These are phyloP conservation scores for Phenganax marumi DNA, from an alignment of 92 coral and sea anemone species.

Conservation along the genomic window DNA sequence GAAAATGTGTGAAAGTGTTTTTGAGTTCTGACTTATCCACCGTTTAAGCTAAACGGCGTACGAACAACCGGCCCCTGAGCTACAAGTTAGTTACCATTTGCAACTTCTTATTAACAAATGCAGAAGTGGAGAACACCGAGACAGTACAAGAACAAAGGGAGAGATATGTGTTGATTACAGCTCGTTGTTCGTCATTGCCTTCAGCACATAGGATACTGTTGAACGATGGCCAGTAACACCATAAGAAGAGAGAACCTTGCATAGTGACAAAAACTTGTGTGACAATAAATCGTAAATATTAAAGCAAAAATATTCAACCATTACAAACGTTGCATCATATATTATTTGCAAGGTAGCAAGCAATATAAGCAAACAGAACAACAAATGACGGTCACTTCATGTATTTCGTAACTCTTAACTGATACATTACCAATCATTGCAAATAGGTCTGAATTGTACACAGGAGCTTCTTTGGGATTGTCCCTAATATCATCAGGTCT, in stretches of 20 bases:
- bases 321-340: background rate
- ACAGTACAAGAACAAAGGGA: conserved; percentile 75
- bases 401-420: background rate
- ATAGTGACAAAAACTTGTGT: background rate
- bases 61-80: no score
- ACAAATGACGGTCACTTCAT: background rate
- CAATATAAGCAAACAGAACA: no score
- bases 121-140: conserved; percentile 71
- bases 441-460: conserved; percentile 64
- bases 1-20: background rate
- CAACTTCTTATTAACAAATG: conserved; percentile 61
- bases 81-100: conserved; percentile 63
- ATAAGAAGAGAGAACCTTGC: conserved; percentile 73
- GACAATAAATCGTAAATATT: background rate
- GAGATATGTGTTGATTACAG: conserved; percentile 84
- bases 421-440: conserved; percentile 64
- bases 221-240: conserved; percentile 98
- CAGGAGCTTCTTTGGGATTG: conserved; percentile 56
- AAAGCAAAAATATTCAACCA: background rate
- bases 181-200: conserved; percentile 80
- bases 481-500: conserved; percentile 36
- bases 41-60: no score
- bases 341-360: background rate
- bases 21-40: no score
- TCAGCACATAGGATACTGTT: conserved; percentile 79